These are phyloP conservation scores for Gymnocephalus cernua DNA, from an alignment of 2,113 vertebrate species.

Conservation along the genomic window DNA sequence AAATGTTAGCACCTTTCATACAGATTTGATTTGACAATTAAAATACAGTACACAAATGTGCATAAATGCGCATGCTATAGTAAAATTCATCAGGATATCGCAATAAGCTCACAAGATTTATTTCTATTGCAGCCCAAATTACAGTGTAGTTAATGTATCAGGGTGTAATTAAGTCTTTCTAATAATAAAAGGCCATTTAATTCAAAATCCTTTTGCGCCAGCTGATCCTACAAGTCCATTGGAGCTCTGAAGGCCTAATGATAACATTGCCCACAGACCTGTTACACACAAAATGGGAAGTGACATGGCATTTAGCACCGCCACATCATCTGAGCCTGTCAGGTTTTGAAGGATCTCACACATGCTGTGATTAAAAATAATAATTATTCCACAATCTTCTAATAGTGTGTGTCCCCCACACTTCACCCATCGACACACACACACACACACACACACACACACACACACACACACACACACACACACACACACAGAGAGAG, in stretches of 20 bases:
- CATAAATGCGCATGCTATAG: too few relatives aligned
- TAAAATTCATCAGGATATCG: too few relatives aligned
- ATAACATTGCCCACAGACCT: conserved; percentile 67
- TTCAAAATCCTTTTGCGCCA: conserved; percentile 65
- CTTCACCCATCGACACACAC: not conserved
- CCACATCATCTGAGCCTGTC: conserved; percentile 60
- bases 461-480: not conserved
- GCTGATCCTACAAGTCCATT: conserved; percentile 71
- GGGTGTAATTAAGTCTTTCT: conserved; percentile 75
- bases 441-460: too few relatives aligned
- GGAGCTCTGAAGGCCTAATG: conserved; percentile 55
- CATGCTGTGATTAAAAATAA: conserved; percentile 61
- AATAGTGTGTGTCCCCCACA: not conserved
- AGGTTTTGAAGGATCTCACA: conserved; percentile 44
- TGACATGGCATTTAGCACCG: conserved; percentile 65
- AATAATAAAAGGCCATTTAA: conserved; percentile 80
- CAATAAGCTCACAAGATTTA: too few relatives aligned
- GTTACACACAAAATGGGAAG: conserved; percentile 72
- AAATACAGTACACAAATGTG: too few relatives aligned
- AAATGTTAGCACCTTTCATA: conserved; percentile 67
- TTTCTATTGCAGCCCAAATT: too few relatives aligned
- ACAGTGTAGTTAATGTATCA: conserved; percentile 63
- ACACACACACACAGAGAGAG: not conserved
- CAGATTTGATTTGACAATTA: not conserved
- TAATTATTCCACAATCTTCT: conserved; percentile 51